These are phyloP conservation scores for Homarus gammarus DNA, from an alignment of 2,888 invertebrate genomes.

Conservation along the genomic window DNA sequence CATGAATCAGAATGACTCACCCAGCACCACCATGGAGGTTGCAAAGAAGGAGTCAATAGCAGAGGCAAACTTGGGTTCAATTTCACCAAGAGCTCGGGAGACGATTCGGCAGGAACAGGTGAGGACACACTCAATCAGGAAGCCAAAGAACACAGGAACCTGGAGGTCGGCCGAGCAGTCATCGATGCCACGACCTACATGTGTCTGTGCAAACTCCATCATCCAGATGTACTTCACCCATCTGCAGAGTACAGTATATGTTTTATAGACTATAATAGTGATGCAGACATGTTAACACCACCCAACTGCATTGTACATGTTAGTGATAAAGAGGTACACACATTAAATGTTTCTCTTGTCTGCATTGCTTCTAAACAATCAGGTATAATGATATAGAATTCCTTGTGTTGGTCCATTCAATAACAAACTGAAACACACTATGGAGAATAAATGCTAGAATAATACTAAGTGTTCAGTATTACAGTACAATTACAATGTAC, in stretches of 20 bases:
- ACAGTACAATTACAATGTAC: no score
- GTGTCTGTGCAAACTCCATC: constrained; percentile 88
- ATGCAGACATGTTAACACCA: background rate
- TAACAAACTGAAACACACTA: no score
- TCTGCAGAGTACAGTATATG: constrained; percentile 80
- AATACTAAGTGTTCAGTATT: no score
- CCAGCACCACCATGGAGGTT: constrained; percentile 90
- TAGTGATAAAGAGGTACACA: no score
- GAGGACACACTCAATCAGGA: constrained; percentile 88
- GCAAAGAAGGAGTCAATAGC: constrained; percentile 90
- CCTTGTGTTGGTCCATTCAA: no score
- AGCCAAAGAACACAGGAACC: constrained; percentile 88
- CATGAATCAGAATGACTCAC: constrained; percentile 80
- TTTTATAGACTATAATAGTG: background rate
- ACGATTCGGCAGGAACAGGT: constrained; percentile 89
- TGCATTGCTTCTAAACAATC: no score
- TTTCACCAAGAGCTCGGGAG: constrained; percentile 86
- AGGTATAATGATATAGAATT: no score
- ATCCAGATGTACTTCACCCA: constrained; percentile 91
- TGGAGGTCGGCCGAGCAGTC: constrained; percentile 87
- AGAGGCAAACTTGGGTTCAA: constrained; percentile 85
- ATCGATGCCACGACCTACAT: constrained; percentile 87
- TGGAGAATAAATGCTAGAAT: no score
- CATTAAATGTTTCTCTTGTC: no score
- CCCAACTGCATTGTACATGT: no score